Evolutionary conservation across 2,113 vertebrate genomes (phyloP).

Genomic region (Synodontis membranacea): DNA sequence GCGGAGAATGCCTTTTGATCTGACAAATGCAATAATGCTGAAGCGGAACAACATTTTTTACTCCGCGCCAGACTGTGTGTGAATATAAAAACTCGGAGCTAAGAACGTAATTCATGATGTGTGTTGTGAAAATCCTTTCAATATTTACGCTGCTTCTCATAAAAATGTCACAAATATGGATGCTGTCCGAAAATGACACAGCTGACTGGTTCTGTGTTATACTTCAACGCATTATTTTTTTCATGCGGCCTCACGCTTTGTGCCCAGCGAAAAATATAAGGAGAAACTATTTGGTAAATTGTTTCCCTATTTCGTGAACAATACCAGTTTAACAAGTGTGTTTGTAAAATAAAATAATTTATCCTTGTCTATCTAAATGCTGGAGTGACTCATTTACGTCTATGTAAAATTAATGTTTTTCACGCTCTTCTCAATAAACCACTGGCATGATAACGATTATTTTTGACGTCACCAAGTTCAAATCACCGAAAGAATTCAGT

Average conservation of each 20-base stretch:
- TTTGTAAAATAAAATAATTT: conserved; percentile 17
- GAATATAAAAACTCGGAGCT: conserved; percentile 28
- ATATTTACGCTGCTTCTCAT: conserved; percentile 3
- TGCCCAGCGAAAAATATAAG: conserved; percentile 12
- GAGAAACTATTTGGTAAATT: background rate
- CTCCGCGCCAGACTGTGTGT: conserved; percentile 1
- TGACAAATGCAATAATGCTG: conserved; percentile 5
- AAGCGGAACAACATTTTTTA: conserved; percentile 21
- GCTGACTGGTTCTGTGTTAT: background rate
- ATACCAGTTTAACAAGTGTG: background rate
- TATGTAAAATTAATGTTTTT: conserved; percentile 9
- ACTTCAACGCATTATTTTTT: background rate
- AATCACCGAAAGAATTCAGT: background rate
- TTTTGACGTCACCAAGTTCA: background rate
- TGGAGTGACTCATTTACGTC: conserved; percentile 8
- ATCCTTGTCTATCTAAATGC: conserved; percentile 10
- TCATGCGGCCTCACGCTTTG: background rate
- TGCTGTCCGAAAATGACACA: conserved; percentile 4
- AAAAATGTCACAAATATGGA: conserved; percentile 3
- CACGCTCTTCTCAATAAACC: conserved; percentile 34
- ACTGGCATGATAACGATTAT: background rate
- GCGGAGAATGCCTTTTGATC: conserved; percentile 15
- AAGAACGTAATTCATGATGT: conserved; percentile 1
- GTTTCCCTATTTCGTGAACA: conserved; percentile 4
- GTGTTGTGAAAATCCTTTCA: background rate